Base-by-base conservation (phyloP, 2,888 invertebrate genomes). In the Ceratothoa steindachneri region DNA sequence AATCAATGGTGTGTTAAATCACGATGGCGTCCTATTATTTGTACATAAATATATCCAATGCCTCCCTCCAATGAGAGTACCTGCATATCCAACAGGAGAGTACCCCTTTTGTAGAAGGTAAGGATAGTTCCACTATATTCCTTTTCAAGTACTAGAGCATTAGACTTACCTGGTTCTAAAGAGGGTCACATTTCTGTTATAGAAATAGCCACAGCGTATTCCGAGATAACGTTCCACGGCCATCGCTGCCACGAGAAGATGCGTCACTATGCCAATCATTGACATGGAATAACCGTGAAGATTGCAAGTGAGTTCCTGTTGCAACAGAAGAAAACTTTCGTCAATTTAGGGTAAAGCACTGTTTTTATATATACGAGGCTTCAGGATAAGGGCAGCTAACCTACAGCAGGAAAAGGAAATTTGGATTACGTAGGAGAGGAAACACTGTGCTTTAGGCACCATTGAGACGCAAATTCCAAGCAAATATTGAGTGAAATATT, bases 211-310 rank as follows among this genome's bases (percentile, higher is more conserved):
- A 73, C 80, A 82, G 71, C 83, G 82, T 22, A 84, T 80, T 27
- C 83, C 83, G 4, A 84, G 73, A 67, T 82, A 82, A 64, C 84
- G 74, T 75, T 84, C 84, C 5, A 84, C 79, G 28, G 84, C 83
- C 84, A 84, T 84, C n/a, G 30, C 65, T 27, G 65, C 65, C 51
- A 71, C 71, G 51, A 71, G 41, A 27, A 71, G 52, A 41, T 84
- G 84, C 5, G 84, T 84, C 28, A 83, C 81, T 41, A 84, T 76
- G 1, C 83, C 83, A 52, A 84, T 82, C 66, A 82, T 81, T 4
- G 83, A 82, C 84, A 84, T 84, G 65, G 81, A 78, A 80, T 84
- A 84, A 7, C 83, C 84, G 79, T 84, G 83, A 74, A 83, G 83
- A 71, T 81, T 81, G 71, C 84, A 84, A 67, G 83, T n/a, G 28